Base-by-base conservation (phyloP, 2,888 invertebrate species). In the Xanthia icteritia region DNA sequence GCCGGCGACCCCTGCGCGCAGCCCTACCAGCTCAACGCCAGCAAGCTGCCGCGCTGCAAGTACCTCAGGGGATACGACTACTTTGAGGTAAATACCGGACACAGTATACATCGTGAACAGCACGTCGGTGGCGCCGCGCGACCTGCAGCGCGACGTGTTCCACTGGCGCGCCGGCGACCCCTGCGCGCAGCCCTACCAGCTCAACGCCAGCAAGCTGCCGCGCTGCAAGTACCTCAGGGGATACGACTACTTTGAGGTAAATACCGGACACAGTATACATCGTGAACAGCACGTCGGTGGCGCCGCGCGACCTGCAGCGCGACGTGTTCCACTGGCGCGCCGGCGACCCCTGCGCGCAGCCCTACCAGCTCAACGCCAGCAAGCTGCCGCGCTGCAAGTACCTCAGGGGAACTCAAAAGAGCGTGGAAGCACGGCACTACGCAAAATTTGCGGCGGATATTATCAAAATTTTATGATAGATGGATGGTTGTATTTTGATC, bases 51-150 rank as follows among this genome's bases (percentile, higher is more conserved):
- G 84, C 98, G 98, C 0, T 99, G 99, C 95, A 98, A 98, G 87
- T 98, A 98, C 87, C 97, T 99, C 60, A 98, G 98, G 87, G 99
- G 99, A 77, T 99, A 98, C 92, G 99, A 99, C 93, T 99, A 99
- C 94, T 99, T 98, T 92, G 98, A 98, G 97, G 98, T 98, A 88
- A 85, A 51, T 67, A 20, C 17, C 11, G 1, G 15, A 5, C 23
- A 9, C 6, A 48, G 8, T 13, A 63, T 61, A 36, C 2, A 36
- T 99, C 79, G 97, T 98, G 0, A 99, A 99, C 92, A 98, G 99
- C 74, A 99, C 99, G 0, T 97, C 97, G 31, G 97, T 99, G 1
- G 96, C 97, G 0, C 97, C 98, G 0, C 96, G 96, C 0, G 98
- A 98, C 64, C 97, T 99, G 27, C 99, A 99, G 92, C 97, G 97